Percentiles rank a stretch among this genome's conserved stretches.
Evolutionary conservation across 2,113 vertebrate species (phyloP).

Genomic region (Ammodramus savannarum): DNA sequence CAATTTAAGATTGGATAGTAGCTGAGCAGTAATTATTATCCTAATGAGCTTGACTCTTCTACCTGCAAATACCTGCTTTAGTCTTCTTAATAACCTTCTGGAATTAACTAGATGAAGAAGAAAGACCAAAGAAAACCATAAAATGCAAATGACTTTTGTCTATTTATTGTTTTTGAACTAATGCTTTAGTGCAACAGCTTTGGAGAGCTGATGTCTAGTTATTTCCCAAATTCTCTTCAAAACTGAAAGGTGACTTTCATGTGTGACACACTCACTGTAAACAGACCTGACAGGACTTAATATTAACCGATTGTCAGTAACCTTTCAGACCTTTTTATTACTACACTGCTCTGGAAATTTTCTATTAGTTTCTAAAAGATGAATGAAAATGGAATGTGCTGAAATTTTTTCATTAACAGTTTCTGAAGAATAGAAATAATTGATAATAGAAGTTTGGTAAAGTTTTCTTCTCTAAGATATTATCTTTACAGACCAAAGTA

Average conservation of each 20-base stretch:
- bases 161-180: background rate
- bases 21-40: conserved; percentile 11
- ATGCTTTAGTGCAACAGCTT: background rate
- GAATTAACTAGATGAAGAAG: background rate
- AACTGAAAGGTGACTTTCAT: background rate
- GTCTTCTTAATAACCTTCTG: conserved; percentile 6
- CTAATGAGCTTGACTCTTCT: conserved; percentile 37
- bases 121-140: background rate
- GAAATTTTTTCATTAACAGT: background rate
- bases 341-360: background rate
- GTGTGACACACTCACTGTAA: background rate
- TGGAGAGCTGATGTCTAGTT: background rate
- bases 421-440: background rate
- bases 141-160: background rate
- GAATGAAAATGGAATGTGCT: background rate
- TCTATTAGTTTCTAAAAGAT: background rate
- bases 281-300: background rate
- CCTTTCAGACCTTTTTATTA: background rate
- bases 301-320: background rate
- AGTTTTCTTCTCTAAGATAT: background rate
- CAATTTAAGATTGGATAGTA: conserved; percentile 19
- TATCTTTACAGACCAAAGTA: background rate
- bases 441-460: background rate
- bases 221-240: background rate
- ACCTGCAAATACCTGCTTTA: conserved; percentile 40